Percentiles rank a stretch among this genome's conserved stretches.
phyloP scores from a whole-genome alignment of 2,797 vertebrate species.

The Tolypeutes matacus region DNA sequence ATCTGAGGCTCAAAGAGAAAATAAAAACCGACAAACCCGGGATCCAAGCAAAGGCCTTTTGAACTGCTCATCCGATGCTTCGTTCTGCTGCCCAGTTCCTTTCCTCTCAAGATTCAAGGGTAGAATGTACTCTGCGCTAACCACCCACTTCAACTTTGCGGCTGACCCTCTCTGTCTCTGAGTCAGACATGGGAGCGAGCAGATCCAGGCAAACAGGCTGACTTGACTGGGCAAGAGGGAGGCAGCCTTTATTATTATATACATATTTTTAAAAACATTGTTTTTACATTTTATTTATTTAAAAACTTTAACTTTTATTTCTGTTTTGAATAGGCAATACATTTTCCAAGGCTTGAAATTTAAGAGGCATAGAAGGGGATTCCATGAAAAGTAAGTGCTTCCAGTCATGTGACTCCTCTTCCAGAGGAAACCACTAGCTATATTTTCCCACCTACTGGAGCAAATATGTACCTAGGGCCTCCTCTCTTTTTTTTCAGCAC shows the following conservation, averaged over 20 bases:
- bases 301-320: neutral
- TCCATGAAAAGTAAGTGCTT: neutral
- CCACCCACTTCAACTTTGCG: neutral
- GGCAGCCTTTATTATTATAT: neutral
- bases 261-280: neutral
- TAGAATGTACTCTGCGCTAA: neutral
- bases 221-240: neutral
- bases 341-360: neutral
- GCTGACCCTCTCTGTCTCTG: neutral
- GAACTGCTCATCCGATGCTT: neutral
- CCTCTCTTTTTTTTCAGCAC: neutral
- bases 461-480: neutral
- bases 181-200: neutral
- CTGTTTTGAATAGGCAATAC: neutral
- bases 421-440: neutral
- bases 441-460: neutral
- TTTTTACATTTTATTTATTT: neutral
- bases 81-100: neutral
- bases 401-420: neutral
- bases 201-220: neutral
- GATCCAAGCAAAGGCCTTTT: neutral
- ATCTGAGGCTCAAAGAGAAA: neutral
- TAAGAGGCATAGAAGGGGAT: neutral
- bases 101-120: neutral
- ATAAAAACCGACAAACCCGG: neutral